phyloP scores from a whole-genome alignment of 2,113 vertebrate species.

The Dasyprocta punctata region DNA sequence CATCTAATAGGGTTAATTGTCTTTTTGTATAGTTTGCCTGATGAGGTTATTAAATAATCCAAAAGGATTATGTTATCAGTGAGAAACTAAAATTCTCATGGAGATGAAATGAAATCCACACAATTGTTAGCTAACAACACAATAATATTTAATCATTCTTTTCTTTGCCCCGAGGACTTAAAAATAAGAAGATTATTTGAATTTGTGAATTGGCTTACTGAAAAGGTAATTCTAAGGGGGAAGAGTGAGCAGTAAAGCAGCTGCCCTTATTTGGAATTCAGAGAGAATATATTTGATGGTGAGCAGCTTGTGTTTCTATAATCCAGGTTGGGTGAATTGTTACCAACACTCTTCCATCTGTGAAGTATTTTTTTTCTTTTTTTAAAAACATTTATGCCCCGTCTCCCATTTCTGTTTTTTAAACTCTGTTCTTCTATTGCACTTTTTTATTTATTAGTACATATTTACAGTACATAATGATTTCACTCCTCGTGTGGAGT shows the following conservation, averaged over 20 bases:
- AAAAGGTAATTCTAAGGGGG: neutral
- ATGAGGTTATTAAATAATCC: conserved; percentile 56
- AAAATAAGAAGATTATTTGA: conserved; percentile 72
- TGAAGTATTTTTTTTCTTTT: neutral
- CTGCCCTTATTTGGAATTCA: neutral
- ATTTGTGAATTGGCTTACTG: conserved; percentile 27
- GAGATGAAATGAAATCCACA: conserved; percentile 44
- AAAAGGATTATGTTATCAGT: conserved; percentile 64
- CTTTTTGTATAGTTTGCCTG: neutral
- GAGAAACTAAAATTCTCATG: conserved; percentile 62
- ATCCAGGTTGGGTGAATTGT: neutral
- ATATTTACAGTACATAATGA: neutral
- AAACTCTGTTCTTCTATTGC: neutral
- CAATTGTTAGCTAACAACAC: conserved; percentile 41
- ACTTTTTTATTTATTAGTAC: neutral
- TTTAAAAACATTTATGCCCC: neutral
- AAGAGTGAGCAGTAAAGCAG: neutral
- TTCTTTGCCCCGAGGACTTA: conserved; percentile 15
- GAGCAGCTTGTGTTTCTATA: neutral
- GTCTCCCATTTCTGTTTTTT: neutral
- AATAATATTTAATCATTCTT: conserved; percentile 50
- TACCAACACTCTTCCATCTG: neutral
- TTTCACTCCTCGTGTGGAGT: neutral
- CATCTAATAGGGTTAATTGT: conserved; percentile 45
- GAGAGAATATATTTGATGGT: too few relatives aligned